Evolutionary conservation across 2,113 vertebrate genomes (phyloP), one percentile per base, ranked within the genome.

Genomic region (Hystrix brachyura): DNA sequence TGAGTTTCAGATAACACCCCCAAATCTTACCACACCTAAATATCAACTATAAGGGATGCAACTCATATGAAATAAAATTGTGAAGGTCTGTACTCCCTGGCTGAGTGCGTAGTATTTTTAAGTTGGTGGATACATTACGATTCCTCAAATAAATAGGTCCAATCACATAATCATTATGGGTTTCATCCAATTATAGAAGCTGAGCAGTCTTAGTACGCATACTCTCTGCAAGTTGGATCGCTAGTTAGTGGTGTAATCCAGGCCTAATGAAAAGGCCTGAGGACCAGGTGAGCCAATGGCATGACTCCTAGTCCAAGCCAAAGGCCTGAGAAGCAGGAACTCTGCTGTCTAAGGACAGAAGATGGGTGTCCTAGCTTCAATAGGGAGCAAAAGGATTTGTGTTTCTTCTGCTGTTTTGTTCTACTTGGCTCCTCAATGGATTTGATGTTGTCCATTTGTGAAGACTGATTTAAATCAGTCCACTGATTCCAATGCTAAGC

Each of bases 1-100:
- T 15, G 93, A 64, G 59, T 43, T 72, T 83, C 53, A 87, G n/a
- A 38, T 5, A 94, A 86, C 89, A 25, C 7, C 6, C 14, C 65
- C 12, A 79, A 93, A 95, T 93, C 18, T 51, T 53, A 79, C 71
- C 34, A 91, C 17, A 81, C 21, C n/a, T 72, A 46, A 53, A 83
- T 85, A 83, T 72, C 55, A 87, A 12, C 82, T 53, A 32, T 72
- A 21, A 86, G 62, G 2, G 38, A 92, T 82, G 51, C 0, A 43
- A 64, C 74, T 55, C 3, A 60, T 25, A 34, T 64, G 51, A 59
- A 32, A 21, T 29, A 43, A n/a, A 80, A 69, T 82, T 46, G 3
- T 85, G 85, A 79, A 51, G 18, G 5, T 86, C 32, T 90, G 5
- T 17, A 43, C 3, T 59, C 53, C 2, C 1, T 57, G 29, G 32